A percentile compares a stretch with the other conserved stretches of the same genome.
Conservation (phyloP, 2,113 vertebrate species). For the Cariama cristata region DNA sequence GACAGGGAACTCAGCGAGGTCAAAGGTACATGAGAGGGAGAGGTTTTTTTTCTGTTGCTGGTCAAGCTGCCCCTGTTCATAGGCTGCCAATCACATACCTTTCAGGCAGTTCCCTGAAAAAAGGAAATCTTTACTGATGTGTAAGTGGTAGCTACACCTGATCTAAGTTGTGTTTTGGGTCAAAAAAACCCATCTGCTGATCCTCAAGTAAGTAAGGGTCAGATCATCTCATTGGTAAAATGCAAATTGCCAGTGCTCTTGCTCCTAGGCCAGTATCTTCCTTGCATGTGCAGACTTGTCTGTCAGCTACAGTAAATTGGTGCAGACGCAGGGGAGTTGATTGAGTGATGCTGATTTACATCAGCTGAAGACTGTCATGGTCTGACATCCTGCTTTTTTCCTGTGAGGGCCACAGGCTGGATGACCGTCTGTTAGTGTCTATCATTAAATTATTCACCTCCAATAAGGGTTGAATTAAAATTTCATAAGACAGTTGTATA, state of each 20-base stretch:
- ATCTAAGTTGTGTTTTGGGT: neutral
- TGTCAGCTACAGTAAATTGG: neutral
- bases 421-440: neutral
- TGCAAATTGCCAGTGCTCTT: rapidly evolving
- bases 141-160: neutral
- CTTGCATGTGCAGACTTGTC: neutral
- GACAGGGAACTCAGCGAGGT: neutral
- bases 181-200: neutral
- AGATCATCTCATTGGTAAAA: neutral
- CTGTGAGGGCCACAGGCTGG: neutral
- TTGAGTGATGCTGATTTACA: neutral
- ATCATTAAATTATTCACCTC: conserved; percentile 16
- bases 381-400: neutral
- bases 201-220: neutral
- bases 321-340: rapidly evolving
- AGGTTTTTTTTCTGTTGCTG: neutral
- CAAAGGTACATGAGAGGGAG: neutral
- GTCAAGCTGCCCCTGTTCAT: neutral
- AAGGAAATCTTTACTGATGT: neutral
- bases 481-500: conserved; percentile 12
- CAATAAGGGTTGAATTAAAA: conserved; percentile 42
- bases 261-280: neutral
- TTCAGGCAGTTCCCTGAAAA: neutral
- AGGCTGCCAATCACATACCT: neutral
- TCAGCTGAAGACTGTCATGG: neutral